These are phyloP conservation scores for Archips crataeganus DNA, from an alignment of 2,888 invertebrate species.

Conservation along the genomic window DNA sequence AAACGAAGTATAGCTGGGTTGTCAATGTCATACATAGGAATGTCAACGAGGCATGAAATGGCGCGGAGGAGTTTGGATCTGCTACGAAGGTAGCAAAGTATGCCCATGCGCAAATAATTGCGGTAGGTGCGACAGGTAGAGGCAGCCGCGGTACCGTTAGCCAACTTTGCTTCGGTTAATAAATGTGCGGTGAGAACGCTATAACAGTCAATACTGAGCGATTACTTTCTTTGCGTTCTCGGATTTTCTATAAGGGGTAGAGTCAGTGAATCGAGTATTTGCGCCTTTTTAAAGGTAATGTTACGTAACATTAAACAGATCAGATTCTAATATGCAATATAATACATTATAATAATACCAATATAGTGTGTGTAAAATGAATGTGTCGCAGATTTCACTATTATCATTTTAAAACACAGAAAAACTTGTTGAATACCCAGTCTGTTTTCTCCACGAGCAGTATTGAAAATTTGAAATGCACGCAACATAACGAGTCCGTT, in stretches of 20 bases:
- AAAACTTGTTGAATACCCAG: background rate
- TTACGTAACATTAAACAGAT: too few relatives aligned
- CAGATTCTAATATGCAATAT: too few relatives aligned
- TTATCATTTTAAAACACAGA: background rate
- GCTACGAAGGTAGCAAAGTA: constrained; percentile 16
- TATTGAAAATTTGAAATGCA: background rate
- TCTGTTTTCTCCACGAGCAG: background rate
- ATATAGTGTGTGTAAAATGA: too few relatives aligned
- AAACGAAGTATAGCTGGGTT: constrained; percentile 3
- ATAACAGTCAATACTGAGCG: background rate
- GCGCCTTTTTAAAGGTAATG: too few relatives aligned
- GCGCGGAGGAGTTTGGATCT: background rate
- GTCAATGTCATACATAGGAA: constrained; percentile 5
- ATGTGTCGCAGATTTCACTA: too few relatives aligned
- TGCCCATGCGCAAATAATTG: constrained; percentile 25
- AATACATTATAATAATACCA: too few relatives aligned
- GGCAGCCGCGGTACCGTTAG: constrained; percentile 28
- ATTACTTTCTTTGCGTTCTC: background rate
- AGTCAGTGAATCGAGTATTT: background rate
- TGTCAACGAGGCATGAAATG: constrained; percentile 13
- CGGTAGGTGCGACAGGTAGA: constrained; percentile 17
- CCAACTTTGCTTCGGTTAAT: constrained; percentile 22
- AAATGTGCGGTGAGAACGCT: constrained; percentile 20
- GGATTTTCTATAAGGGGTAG: background rate
- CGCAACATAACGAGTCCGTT: background rate